Evolutionary conservation across 2,113 vertebrate species (phyloP).

Genomic region (Gobius niger): DNA sequence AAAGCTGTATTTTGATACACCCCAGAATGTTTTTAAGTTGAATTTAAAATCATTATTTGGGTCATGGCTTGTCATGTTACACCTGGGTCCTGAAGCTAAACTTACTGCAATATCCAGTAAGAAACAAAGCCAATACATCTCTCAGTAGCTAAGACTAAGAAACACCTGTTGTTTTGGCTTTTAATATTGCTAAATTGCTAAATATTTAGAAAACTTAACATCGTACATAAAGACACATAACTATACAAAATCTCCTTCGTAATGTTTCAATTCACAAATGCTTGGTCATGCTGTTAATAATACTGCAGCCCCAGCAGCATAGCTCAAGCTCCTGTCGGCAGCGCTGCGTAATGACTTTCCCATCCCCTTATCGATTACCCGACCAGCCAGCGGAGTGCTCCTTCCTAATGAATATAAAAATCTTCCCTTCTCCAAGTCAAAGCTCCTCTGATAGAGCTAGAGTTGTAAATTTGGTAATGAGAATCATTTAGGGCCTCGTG

Average conservation of each 20-base stretch:
- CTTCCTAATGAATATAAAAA: slow-evolving; percentile 16
- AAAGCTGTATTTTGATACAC: too few species aligned
- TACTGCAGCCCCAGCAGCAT: slow-evolving; percentile 33
- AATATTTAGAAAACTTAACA: background rate
- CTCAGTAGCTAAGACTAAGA: too few species aligned
- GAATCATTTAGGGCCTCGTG: slow-evolving; percentile 11
- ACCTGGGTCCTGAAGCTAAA: too few species aligned
- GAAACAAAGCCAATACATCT: too few species aligned
- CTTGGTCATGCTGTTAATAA: slow-evolving; percentile 28
- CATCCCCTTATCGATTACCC: slow-evolving; percentile 12
- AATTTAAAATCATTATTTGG: too few species aligned
- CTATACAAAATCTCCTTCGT: background rate
- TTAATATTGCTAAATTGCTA: too few species aligned
- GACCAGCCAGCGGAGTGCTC: slow-evolving; percentile 25
- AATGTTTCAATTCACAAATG: background rate
- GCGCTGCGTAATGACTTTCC: slow-evolving; percentile 26
- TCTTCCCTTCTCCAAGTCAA: slow-evolving; percentile 17
- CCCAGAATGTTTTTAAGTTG: too few species aligned
- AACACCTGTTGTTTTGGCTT: too few species aligned
- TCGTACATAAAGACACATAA: background rate
- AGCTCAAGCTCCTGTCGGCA: slow-evolving; percentile 14
- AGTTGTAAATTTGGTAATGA: slow-evolving; percentile 29
- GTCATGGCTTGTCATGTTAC: too few species aligned
- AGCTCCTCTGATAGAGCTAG: slow-evolving; percentile 18
- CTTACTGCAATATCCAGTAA: too few species aligned